A percentile compares a stretch with the other conserved stretches of the same genome.
Evolutionary conservation across 2,888 invertebrate genomes (phyloP).

Genomic region (Orchesellides sinensis): DNA sequence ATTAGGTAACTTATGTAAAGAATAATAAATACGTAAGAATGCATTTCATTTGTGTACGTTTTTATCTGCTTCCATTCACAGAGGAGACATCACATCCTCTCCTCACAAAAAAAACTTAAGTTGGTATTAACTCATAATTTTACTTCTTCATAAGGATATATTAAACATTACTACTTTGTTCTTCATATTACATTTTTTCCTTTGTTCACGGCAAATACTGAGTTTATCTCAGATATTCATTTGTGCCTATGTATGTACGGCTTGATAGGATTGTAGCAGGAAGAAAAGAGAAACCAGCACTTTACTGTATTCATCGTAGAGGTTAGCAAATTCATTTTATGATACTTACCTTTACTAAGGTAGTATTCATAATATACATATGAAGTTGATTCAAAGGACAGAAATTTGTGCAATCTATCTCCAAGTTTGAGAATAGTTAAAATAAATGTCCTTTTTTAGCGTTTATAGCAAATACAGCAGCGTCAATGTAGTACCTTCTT

Average conservation of each 20-base stretch:
- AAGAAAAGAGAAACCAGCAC: constrained; percentile 19
- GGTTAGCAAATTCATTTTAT: not conserved
- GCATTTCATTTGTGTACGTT: not conserved
- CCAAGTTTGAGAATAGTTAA: constrained; percentile 33
- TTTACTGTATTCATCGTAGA: constrained; percentile 14
- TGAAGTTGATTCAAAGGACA: constrained; percentile 43
- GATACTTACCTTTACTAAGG: not conserved
- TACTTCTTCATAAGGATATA: constrained; percentile 1
- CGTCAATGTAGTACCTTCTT: constrained; percentile 9
- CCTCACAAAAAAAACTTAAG: not conserved
- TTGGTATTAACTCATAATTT: constrained; percentile 8
- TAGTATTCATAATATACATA: too few species aligned
- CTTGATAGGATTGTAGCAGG: not conserved
- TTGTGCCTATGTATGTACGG: not conserved
- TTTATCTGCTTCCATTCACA: not conserved
- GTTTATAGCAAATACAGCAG: constrained; percentile 11
- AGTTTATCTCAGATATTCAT: not conserved
- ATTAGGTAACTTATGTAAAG: not conserved
- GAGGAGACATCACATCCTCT: constrained; percentile 11
- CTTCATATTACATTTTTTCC: constrained; percentile 36
- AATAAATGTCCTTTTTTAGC: constrained; percentile 39
- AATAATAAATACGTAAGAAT: not conserved
- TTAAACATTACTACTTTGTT: constrained; percentile 16
- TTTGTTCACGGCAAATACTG: not conserved
- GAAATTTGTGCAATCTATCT: constrained; percentile 43